phyloP scores from a whole-genome alignment of 2,113 vertebrate species.

The Coracopsis vasa region DNA sequence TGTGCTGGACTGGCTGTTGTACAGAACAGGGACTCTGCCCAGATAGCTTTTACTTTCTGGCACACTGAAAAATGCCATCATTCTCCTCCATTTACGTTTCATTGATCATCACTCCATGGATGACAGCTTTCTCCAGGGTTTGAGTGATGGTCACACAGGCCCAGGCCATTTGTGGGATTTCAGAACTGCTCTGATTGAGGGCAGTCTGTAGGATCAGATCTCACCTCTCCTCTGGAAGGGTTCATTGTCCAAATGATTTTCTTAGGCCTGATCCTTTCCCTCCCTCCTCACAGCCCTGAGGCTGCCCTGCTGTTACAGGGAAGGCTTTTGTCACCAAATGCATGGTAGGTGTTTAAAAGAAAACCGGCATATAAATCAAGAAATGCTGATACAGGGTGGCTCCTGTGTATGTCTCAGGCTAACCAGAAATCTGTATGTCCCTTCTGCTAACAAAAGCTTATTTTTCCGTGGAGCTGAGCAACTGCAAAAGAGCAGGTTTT shows the following conservation, averaged over 20 bases:
- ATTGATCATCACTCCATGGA: not conserved
- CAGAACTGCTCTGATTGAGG: not conserved
- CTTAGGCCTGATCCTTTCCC: not conserved
- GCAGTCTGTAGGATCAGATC: not conserved
- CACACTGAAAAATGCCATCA: not conserved
- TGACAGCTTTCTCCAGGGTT: not conserved
- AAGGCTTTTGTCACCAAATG: not conserved
- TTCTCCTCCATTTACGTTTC: not conserved
- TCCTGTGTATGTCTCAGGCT: not conserved
- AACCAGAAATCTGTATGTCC: not conserved
- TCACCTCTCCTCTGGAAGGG: not conserved
- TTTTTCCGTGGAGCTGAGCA: conserved; percentile 5
- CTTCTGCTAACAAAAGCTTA: not conserved
- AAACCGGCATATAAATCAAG: not conserved
- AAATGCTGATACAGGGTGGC: not conserved
- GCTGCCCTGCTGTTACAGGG: not conserved
- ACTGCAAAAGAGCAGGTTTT: not conserved
- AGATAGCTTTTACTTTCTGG: not conserved
- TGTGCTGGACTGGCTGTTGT: not conserved
- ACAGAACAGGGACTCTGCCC: not conserved
- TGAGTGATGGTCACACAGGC: not conserved
- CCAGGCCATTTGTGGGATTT: not conserved
- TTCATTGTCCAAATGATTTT: not conserved
- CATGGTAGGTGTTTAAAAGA: not conserved
- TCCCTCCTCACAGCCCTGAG: not conserved